Evolutionary conservation across 2,888 invertebrate species (phyloP), one percentile per base, ranked within the genome.

Genomic region (Cheiracanthium punctorium): DNA sequence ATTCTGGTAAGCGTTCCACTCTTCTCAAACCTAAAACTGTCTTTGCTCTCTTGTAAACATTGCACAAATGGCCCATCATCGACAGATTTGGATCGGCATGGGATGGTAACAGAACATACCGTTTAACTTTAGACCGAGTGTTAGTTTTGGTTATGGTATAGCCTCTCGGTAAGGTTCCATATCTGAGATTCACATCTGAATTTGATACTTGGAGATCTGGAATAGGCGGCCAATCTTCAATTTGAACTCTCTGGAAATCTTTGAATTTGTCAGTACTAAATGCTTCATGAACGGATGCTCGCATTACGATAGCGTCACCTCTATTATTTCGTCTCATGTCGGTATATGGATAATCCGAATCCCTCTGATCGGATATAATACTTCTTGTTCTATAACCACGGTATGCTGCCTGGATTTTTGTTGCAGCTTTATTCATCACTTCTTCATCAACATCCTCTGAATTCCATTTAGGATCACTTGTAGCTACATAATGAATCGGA

Each of bases 391-490:
- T 48, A 71, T 76, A 75, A 33, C 86, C 86, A 4, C 86, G 70
- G 33, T 41, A 86, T 24, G 64, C 65, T 32, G 86, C 75, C 43
- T 86, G 86, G 29, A 86, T 86, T 72, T 76, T 86, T 14, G 80
- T 80, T 0, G 86, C 86, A 76, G 86, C 86, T 64, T 80, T 52
- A 74, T 85, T 41, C 29, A 80, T 28, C 14, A 33, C 41, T 10
- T 37, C 20, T 1, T 79, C 74, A 74, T 74, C 69, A 32, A 73
- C 5, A 37, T 79, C 74, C 8, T 80, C 74, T 4, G 28, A 29
- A 64, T 80, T 79, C 86, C 86, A 86, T 86, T 86, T 86, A 12
- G 73, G 79, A 43, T 81, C 86, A 77, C 72, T 86, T 0, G 79
- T 81, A 1, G 80, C 75, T 17, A 80, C 30, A 37, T 86, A 81